A percentile compares a stretch with the other conserved stretches of the same genome.
phyloP scores from a whole-genome alignment of 2,113 vertebrate species.

The Apodemus sylvaticus region DNA sequence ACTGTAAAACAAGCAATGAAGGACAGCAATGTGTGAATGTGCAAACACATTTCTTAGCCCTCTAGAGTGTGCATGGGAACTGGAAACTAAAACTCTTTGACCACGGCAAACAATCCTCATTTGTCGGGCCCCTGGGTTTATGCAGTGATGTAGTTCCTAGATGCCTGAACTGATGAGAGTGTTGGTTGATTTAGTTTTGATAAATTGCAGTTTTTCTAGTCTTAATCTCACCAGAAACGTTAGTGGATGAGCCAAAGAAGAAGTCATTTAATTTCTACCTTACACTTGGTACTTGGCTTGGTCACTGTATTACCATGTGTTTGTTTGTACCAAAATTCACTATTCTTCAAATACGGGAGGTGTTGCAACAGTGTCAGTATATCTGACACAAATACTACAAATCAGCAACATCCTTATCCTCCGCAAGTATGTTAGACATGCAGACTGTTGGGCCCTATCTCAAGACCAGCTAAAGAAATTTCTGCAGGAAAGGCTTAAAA shows the following conservation, averaged over 20 bases:
- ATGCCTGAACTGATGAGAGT: not conserved
- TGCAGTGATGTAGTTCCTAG: not conserved
- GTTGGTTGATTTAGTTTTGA: not conserved
- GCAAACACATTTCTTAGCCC: not conserved
- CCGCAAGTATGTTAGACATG: not conserved
- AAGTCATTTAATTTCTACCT: not conserved
- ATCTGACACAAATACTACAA: not conserved
- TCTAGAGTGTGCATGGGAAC: not conserved
- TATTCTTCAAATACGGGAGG: not conserved
- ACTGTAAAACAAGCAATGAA: not conserved
- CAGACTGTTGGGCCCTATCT: not conserved
- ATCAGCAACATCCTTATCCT: not conserved
- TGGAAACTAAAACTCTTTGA: conserved; percentile 4
- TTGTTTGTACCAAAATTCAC: not conserved
- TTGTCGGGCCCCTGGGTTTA: not conserved
- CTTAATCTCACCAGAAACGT: not conserved
- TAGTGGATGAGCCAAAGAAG: not conserved
- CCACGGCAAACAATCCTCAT: conserved; percentile 3
- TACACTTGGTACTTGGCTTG: not conserved
- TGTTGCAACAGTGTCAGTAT: fast-evolving
- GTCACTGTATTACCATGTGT: not conserved
- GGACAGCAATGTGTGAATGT: not conserved
- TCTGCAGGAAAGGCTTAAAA: not conserved
- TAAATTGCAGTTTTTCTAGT: not conserved
- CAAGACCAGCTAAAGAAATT: not conserved